Percentiles rank a stretch among this genome's conserved stretches.
Conservation (phyloP, 2,113 vertebrate species). For the Odocoileus hemionus region DNA sequence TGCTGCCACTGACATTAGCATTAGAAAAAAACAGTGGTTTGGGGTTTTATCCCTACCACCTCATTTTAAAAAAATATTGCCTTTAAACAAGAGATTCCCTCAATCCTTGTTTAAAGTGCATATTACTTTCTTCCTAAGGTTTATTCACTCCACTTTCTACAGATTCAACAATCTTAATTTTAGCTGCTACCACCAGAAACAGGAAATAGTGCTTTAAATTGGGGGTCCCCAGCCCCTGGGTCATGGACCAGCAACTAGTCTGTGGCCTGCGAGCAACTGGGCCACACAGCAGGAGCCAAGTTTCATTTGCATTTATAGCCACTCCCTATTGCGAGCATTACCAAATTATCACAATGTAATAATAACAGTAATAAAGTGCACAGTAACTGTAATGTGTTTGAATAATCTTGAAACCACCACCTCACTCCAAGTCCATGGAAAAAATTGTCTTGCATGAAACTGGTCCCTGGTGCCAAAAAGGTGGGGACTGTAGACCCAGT, state of each 20-base stretch:
- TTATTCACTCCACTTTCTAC: background rate
- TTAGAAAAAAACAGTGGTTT: background rate
- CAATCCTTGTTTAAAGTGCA: background rate
- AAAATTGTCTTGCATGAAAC: background rate
- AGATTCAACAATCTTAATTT: slow-evolving; percentile 9
- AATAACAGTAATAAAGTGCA: background rate
- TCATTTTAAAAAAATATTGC: background rate
- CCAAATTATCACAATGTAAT: background rate
- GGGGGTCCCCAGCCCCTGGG: background rate
- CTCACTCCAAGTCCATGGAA: background rate
- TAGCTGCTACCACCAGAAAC: background rate
- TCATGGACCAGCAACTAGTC: background rate
- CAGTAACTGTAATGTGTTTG: background rate
- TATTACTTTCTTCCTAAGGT: background rate
- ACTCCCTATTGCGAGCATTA: background rate
- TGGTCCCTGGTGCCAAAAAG: background rate
- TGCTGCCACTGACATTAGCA: background rate
- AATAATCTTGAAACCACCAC: background rate
- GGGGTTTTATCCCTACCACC: no score
- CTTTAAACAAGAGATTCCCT: background rate
- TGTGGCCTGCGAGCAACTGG: background rate
- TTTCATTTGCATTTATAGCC: background rate
- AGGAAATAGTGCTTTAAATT: background rate
- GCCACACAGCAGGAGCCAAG: background rate
- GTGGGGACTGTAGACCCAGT: background rate